Conservation (phyloP, 2,797 vertebrate species). For the Rhinatrema bivittatum region DNA sequence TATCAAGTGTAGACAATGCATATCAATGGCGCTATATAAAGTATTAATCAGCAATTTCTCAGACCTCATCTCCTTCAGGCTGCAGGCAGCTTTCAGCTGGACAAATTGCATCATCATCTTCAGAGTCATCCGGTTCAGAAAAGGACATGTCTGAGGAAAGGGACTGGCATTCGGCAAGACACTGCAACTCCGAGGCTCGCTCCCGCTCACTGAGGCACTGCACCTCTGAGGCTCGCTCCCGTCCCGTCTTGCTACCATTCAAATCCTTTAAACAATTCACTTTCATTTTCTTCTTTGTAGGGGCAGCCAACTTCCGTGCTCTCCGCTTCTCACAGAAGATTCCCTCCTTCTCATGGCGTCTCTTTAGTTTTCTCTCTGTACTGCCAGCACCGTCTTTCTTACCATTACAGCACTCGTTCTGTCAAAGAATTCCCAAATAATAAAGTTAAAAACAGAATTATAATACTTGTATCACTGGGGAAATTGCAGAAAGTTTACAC, state of each 20-base stretch:
- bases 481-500: no score
- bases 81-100: slow-evolving; percentile 87
- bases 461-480: no score
- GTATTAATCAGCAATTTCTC: no score
- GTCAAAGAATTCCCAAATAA: no score
- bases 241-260: slow-evolving; percentile 45
- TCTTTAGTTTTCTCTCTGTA: slow-evolving; percentile 77
- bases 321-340: slow-evolving; percentile 49
- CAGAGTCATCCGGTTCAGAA: slow-evolving; percentile 81
- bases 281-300: slow-evolving; percentile 78
- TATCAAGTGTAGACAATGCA: no score
- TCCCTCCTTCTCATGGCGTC: slow-evolving; percentile 73
- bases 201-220: slow-evolving; percentile 17
- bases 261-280: slow-evolving; percentile 61
- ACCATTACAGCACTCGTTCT: slow-evolving; percentile 63
- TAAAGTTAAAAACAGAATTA: no score
- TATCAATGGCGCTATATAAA: no score
- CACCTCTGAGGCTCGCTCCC: slow-evolving; percentile 10
- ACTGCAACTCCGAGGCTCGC: slow-evolving; percentile 39
- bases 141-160: slow-evolving; percentile 63
- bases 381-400: slow-evolving; percentile 59
- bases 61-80: slow-evolving; percentile 93
- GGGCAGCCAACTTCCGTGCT: slow-evolving; percentile 64
- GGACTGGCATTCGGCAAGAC: slow-evolving; percentile 42
- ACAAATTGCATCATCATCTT: slow-evolving; percentile 90